Evolutionary conservation across 2,113 vertebrate species (phyloP), one percentile per base, ranked within the genome.

Genomic region (Emberiza fucata): DNA sequence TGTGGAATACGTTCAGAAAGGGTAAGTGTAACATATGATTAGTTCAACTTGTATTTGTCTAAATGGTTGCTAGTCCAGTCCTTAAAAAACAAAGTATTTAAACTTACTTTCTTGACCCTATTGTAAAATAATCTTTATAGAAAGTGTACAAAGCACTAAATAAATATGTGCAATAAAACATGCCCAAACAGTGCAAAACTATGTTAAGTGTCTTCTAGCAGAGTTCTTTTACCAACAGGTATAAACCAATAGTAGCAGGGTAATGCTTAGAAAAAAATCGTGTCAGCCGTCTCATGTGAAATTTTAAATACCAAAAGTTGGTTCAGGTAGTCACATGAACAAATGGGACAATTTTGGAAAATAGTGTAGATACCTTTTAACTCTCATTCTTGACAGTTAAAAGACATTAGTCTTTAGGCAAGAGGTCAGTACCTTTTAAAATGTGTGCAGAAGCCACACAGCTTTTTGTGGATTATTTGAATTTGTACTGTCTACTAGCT

Each of bases 1-100:
- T 1, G 98, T 99, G 4, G 98, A 99, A 80, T 99, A 98, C 75
- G 96, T 98, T 73, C 99, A 99, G 88, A 99, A 99, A 76, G 99
- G 99, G 99, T 99, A 97, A 98, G 98, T 94, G 45, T 42, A 31
- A 54, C n/a, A 35, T 66, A 25, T 12, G 9, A 11, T 11, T 2
- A 29, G 20, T 92, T 78, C n/a, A 60, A 10, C 8, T n/a, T 70
- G 4, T 56, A 4, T n/a, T 75, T 68, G 5, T 48, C 28, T 44
- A 44, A 73, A 44, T 27, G 37, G 15, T 23, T 21, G 16, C 9
- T 64, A 33, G 18, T 51, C 4, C 5, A 29, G 3, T 56, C 24
- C 14, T 82, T 65, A 51, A 22, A 60, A 79, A 66, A 27, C 1
- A 1, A 63, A 77, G 5, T 23, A 35, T 64, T 80, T 73, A 39